These are phyloP conservation scores for Sandelia bainsii DNA, from an alignment of 2,797 vertebrate genomes.

Conservation along the genomic window DNA sequence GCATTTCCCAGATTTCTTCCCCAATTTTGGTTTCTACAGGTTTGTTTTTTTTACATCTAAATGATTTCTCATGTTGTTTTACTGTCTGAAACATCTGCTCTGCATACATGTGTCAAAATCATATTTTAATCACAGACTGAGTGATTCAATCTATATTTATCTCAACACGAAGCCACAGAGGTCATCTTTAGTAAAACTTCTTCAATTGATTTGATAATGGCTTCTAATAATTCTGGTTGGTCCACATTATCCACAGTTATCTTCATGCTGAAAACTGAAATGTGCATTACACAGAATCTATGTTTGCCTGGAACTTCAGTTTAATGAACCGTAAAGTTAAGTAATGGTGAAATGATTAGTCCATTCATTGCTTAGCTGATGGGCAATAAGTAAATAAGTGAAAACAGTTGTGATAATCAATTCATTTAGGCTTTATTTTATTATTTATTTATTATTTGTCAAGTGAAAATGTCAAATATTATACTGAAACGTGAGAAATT, in stretches of 20 bases:
- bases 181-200: too few species aligned
- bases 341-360: too few species aligned
- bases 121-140: slow-evolving; percentile 11
- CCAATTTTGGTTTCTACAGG: slow-evolving; percentile 14
- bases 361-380: too few species aligned
- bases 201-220: slow-evolving; percentile 1
- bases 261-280: not conserved
- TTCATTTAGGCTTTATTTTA: too few species aligned
- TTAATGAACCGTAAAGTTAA: too few species aligned
- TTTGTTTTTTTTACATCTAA: slow-evolving; percentile 6
- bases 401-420: too few species aligned
- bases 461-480: too few species aligned
- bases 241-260: not conserved
- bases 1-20: not conserved
- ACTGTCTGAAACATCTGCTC: slow-evolving; percentile 56
- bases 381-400: too few species aligned
- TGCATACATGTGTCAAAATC: slow-evolving; percentile 7
- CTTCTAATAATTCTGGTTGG: not conserved
- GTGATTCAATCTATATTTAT: slow-evolving; percentile 22
- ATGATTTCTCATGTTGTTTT: slow-evolving; percentile 24
- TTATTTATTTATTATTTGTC: too few species aligned
- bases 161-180: not conserved
- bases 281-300: not conserved
- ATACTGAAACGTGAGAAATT: slow-evolving; percentile 7
- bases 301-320: too few species aligned